Conservation (phyloP, 2,113 vertebrate genomes). For the Tupaia chinensis region DNA sequence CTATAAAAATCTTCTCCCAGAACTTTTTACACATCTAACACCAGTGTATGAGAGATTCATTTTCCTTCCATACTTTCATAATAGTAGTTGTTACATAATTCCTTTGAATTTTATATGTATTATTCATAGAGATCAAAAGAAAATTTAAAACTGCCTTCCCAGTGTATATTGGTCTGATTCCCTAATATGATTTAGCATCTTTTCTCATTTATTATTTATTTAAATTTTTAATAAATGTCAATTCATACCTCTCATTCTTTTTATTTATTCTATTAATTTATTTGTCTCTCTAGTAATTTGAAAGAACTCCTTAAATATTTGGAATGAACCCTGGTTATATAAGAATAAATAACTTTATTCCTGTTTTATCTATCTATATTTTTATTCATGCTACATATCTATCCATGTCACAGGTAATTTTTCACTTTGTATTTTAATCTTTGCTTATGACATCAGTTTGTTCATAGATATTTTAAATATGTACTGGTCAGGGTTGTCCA, state of each 20-base stretch:
- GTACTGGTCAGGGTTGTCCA: background rate
- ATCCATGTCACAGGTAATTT: background rate
- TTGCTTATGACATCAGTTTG: background rate
- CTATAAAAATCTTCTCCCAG: background rate
- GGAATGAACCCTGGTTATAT: background rate
- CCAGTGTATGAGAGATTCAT: background rate
- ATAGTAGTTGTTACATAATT: background rate
- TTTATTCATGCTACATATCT: background rate
- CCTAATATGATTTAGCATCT: background rate
- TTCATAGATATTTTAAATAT: background rate
- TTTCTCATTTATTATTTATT: background rate
- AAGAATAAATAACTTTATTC: background rate
- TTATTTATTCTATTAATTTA: background rate
- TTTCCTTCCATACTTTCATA: background rate
- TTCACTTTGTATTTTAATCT: background rate
- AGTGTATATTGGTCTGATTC: background rate
- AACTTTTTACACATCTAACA: background rate
- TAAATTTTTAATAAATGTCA: background rate
- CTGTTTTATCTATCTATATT: background rate
- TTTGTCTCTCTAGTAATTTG: background rate
- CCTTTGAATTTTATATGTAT: background rate
- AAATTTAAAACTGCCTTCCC: background rate
- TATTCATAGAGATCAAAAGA: background rate
- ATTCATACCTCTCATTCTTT: background rate
- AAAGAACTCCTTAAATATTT: conserved; percentile 18